Conservation (phyloP, 2,888 invertebrate species). For the Drosophila prolongata region DNA sequence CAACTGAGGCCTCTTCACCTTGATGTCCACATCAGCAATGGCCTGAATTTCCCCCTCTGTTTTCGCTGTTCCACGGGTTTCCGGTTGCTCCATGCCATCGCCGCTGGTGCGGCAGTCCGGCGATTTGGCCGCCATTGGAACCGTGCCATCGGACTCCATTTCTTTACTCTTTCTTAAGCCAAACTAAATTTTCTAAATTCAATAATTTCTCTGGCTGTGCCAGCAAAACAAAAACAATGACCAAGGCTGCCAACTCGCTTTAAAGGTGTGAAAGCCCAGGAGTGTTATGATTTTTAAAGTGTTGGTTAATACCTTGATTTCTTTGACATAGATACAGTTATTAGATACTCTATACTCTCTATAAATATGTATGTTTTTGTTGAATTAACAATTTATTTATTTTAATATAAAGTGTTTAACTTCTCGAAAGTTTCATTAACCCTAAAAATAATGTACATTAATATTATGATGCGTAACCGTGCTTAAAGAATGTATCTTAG, state of each 20-base stretch:
- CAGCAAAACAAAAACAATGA: slow-evolving; percentile 70
- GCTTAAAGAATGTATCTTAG: too few relatives aligned
- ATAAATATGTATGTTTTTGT: too few relatives aligned
- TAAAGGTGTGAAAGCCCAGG: neutral
- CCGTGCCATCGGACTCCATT: slow-evolving; percentile 48
- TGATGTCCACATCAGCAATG: slow-evolving; percentile 26
- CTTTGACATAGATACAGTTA: neutral
- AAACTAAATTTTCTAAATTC: slow-evolving; percentile 5
- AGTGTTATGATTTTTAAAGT: too few relatives aligned
- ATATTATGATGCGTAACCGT: too few relatives aligned
- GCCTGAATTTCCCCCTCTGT: slow-evolving; percentile 49
- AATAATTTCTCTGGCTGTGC: slow-evolving; percentile 43
- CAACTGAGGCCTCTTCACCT: slow-evolving; percentile 54
- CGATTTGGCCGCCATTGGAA: slow-evolving; percentile 25
- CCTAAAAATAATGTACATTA: too few relatives aligned
- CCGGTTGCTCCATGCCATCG: slow-evolving; percentile 90
- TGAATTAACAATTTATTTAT: too few relatives aligned
- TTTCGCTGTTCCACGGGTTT: slow-evolving; percentile 66
- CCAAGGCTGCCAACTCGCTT: slow-evolving; percentile 35
- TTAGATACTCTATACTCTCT: too few relatives aligned
- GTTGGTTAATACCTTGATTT: too few relatives aligned
- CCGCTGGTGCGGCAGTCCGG: slow-evolving; percentile 87
- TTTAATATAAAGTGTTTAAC: too few relatives aligned
- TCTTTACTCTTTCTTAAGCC: slow-evolving; percentile 6
- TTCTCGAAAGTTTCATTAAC: too few relatives aligned